phyloP scores from a whole-genome alignment of 2,113 vertebrate genomes.

The Phaethornis superciliosus region DNA sequence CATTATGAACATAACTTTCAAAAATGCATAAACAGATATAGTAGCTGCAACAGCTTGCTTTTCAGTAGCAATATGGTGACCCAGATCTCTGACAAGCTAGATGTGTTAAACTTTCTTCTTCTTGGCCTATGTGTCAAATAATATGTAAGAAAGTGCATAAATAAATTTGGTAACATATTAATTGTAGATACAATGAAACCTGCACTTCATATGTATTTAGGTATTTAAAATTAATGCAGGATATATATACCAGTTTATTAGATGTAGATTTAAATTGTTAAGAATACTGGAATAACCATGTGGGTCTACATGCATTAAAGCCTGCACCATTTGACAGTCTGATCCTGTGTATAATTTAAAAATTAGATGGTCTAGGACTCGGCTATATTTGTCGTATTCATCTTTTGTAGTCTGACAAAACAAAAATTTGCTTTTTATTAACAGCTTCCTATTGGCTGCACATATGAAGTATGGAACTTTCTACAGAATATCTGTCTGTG shows the following conservation, averaged over 20 bases:
- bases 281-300: fast-evolving
- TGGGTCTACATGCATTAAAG: neutral
- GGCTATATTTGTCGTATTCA: neutral
- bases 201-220: neutral
- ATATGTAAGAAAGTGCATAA: neutral
- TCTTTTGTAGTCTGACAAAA: neutral
- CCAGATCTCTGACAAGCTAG: slow-evolving; percentile 9
- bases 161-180: neutral
- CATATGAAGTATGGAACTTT: neutral
- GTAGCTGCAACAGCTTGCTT: slow-evolving; percentile 21
- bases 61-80: slow-evolving; percentile 33
- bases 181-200: neutral
- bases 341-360: neutral
- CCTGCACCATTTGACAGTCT: neutral
- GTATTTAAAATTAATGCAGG: neutral
- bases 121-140: neutral
- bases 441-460: neutral
- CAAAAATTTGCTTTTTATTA: neutral
- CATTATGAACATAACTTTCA: slow-evolving; percentile 33
- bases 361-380: neutral
- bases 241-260: neutral
- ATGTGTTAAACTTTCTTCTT: slow-evolving; percentile 28
- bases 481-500: neutral
- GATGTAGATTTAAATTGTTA: neutral
- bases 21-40: neutral